Conservation (phyloP, 2,888 invertebrate genomes). For the Autographa gamma region DNA sequence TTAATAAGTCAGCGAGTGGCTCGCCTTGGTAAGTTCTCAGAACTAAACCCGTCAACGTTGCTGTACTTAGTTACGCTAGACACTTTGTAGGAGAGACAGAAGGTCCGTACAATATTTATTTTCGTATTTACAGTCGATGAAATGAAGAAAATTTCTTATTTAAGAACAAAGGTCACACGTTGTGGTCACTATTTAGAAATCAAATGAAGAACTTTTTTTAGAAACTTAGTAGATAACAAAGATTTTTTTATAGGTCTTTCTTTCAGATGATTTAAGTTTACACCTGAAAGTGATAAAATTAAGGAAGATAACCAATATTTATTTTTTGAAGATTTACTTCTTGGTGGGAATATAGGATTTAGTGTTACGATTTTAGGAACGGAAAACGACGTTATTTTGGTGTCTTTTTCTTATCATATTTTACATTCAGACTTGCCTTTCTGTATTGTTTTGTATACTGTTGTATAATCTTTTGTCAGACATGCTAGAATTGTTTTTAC, state of each 20-base stretch:
- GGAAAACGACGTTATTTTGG: neutral
- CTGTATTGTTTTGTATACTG: neutral
- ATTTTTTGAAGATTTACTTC: no score
- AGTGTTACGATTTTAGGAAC: neutral
- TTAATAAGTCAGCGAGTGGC: constrained; percentile 40
- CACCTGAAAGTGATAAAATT: no score
- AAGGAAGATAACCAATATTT: no score
- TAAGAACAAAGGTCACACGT: neutral
- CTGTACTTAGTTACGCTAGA: constrained; percentile 17
- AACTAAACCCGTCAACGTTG: constrained; percentile 42
- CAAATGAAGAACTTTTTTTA: no score
- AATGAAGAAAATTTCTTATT: neutral
- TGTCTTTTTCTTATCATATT: no score
- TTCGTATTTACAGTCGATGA: neutral
- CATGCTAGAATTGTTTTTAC: constrained; percentile 28
- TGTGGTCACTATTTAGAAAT: neutral
- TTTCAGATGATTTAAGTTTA: no score
- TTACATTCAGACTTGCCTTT: constrained; percentile 10
- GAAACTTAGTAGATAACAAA: no score
- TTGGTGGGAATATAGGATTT: no score
- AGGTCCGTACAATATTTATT: neutral
- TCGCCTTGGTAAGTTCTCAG: constrained; percentile 55
- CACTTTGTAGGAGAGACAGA: neutral
- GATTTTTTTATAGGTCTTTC: no score
- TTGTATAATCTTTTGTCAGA: neutral